Conservation (phyloP, 2,113 vertebrate species). For the Mustela nigripes region DNA sequence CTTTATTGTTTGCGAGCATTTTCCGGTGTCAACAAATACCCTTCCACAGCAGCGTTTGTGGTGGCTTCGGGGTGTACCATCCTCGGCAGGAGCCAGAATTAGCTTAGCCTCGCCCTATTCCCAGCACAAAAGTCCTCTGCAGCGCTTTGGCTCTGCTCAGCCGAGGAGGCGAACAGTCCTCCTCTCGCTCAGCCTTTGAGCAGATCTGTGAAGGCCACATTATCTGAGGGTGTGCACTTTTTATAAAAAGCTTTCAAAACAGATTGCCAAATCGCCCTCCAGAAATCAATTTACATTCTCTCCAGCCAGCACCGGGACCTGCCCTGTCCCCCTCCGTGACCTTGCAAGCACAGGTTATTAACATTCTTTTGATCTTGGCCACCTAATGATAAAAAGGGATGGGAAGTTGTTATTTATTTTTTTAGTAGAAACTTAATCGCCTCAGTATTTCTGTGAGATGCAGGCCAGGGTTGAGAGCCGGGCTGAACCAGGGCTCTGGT, state of each 20-base stretch:
- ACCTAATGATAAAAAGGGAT: background rate
- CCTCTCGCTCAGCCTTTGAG: background rate
- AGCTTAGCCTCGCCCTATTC: background rate
- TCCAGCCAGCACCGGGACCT: background rate
- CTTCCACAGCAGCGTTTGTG: background rate
- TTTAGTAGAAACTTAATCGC: background rate
- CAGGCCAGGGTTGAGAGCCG: background rate
- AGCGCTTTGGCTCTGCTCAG: background rate
- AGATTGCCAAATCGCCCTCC: background rate
- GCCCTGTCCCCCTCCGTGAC: accelerated
- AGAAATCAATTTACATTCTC: background rate
- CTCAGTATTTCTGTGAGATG: background rate
- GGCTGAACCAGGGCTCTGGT: background rate
- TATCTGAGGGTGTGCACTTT: background rate
- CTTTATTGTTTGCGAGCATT: background rate
- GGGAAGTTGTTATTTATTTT: background rate
- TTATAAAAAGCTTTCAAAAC: slow-evolving; percentile 24
- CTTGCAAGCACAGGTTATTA: background rate
- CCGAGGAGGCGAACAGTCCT: background rate
- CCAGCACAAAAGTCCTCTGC: background rate
- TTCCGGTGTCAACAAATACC: slow-evolving; percentile 27
- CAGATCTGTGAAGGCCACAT: background rate
- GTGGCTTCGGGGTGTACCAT: background rate
- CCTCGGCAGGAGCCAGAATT: background rate
- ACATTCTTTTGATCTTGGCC: background rate